A percentile compares a stretch with the other conserved stretches of the same genome.
phyloP scores from a whole-genome alignment of 2,797 vertebrate genomes.

The Cyprinella venusta region DNA sequence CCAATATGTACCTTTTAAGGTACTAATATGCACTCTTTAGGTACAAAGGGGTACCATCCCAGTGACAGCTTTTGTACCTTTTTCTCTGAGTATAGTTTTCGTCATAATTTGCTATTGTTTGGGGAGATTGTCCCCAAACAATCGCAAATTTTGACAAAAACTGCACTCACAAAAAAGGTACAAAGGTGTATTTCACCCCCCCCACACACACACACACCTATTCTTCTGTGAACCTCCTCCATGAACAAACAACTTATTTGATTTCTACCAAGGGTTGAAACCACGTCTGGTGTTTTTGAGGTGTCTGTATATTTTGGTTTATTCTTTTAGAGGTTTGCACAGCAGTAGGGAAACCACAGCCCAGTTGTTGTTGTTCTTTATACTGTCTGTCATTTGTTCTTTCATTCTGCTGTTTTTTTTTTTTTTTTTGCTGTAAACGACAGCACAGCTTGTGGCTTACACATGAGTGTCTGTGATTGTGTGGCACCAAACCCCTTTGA shows the following conservation, averaged over 20 bases:
- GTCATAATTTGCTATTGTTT: background rate
- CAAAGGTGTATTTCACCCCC: too few species aligned
- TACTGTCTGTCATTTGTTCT: slow-evolving; percentile 43
- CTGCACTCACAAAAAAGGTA: too few species aligned
- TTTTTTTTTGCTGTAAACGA: slow-evolving; percentile 3
- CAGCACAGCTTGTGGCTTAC: slow-evolving; percentile 43
- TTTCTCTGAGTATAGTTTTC: too few species aligned
- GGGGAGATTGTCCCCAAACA: background rate
- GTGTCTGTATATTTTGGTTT: slow-evolving; percentile 19
- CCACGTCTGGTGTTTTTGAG: slow-evolving; percentile 2
- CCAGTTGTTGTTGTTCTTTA: slow-evolving; percentile 37
- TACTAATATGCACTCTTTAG: too few species aligned
- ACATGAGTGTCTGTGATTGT: slow-evolving; percentile 37
- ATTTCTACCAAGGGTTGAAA: slow-evolving; percentile 27
- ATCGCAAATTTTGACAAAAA: too few species aligned
- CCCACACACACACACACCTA: background rate
- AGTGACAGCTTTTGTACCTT: too few species aligned
- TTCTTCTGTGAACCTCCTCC: background rate
- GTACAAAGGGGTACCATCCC: too few species aligned
- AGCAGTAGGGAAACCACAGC: slow-evolving; percentile 27
- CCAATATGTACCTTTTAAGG: too few species aligned
- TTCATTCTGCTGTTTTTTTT: slow-evolving; percentile 46
- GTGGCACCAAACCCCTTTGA: slow-evolving; percentile 46
- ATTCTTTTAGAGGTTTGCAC: slow-evolving; percentile 26
- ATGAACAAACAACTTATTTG: slow-evolving; percentile 25